Percentiles rank a stretch among this genome's conserved stretches.
These are phyloP conservation scores for Ericerus pela DNA, from an alignment of 1,140 invertebrate species.

Conservation along the genomic window DNA sequence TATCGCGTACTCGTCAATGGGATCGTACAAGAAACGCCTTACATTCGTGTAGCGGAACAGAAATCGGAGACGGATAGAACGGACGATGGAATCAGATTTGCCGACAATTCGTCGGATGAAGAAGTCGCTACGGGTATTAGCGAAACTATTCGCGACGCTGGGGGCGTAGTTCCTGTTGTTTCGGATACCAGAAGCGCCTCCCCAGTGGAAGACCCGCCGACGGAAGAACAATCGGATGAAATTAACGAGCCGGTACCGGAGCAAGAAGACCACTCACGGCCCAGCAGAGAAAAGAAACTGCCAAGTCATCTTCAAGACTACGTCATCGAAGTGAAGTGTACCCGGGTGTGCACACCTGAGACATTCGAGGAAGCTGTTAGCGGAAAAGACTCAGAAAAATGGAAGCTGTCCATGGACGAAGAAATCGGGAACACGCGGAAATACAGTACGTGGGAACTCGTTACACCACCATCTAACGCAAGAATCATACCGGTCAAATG, in stretches of 20 bases:
- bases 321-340: neutral
- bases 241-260: too few species aligned
- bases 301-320: neutral
- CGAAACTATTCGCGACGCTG: neutral
- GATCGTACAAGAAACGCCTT: neutral
- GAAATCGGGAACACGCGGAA: conserved; percentile 17
- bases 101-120: neutral
- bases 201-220: neutral
- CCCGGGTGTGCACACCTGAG: conserved; percentile 11
- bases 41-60: too few species aligned
- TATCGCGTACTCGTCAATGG: neutral
- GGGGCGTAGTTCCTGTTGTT: neutral
- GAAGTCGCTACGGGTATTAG: neutral
- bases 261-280: too few species aligned
- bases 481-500: conserved; percentile 16
- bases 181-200: neutral
- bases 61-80: neutral
- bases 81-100: neutral
- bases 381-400: conserved; percentile 17
- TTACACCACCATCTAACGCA: neutral
- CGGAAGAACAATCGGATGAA: neutral
- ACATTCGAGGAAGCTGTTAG: conserved; percentile 21
- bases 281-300: neutral
- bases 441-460: conserved; percentile 9
- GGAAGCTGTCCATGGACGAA: conserved; percentile 17